phyloP scores from a whole-genome alignment of 1,140 invertebrate genomes.

The Orussus abietinus region DNA sequence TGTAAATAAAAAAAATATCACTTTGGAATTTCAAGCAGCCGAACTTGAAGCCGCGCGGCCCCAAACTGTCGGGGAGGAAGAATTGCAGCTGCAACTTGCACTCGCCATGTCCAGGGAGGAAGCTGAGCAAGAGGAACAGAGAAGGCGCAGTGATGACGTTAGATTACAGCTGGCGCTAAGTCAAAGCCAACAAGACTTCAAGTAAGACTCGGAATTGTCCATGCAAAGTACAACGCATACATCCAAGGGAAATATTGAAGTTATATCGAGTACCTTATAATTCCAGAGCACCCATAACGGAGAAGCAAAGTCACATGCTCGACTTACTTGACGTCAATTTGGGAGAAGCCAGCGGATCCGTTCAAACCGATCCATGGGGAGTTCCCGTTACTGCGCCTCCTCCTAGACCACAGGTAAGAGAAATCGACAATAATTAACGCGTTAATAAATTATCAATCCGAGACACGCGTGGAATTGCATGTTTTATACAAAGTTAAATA shows the following conservation, averaged over 20 bases:
- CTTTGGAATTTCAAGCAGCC: no score
- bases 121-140: constrained; percentile 93
- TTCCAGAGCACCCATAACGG: constrained; percentile 42
- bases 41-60: constrained; percentile 92
- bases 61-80: constrained; percentile 94
- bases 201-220: constrained; percentile 57
- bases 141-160: constrained; percentile 89
- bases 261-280: constrained; percentile 15
- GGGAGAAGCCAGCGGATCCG: constrained; percentile 54
- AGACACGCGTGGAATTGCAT: constrained; percentile 26
- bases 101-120: constrained; percentile 98
- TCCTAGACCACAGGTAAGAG: constrained; percentile 51
- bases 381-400: constrained; percentile 57
- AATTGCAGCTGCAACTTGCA: constrained; percentile 95
- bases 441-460: constrained; percentile 2
- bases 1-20: no score
- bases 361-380: constrained; percentile 68
- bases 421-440: constrained; percentile 18
- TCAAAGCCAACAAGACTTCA: constrained; percentile 88
- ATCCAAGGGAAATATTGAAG: no score
- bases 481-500: constrained; percentile 19
- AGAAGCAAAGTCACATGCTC: constrained; percentile 68
- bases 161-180: constrained; percentile 89
- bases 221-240: no score
- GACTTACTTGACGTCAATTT: constrained; percentile 80